Conservation (phyloP, 2,797 vertebrate species). For the Dendrocincla fuliginosa region DNA sequence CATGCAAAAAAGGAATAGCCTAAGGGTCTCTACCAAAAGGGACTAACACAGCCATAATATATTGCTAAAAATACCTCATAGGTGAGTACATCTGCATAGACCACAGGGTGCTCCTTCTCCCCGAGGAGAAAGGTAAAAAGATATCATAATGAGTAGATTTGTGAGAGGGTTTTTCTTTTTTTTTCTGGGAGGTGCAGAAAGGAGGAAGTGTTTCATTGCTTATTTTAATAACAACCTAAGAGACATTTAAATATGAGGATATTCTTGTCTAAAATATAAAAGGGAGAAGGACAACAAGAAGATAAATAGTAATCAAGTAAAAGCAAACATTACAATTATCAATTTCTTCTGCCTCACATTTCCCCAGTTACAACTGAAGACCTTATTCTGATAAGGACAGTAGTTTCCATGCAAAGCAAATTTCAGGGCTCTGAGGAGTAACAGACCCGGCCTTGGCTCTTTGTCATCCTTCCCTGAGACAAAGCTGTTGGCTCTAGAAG, state of each 20-base stretch:
- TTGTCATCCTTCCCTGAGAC: not conserved
- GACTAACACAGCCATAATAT: not conserved
- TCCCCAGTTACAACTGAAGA: not conserved
- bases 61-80: slow-evolving; percentile 1
- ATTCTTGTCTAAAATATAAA: not conserved
- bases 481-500: not conserved
- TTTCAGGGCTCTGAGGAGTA: not conserved
- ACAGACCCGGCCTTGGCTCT: not conserved
- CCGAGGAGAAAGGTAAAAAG: not conserved
- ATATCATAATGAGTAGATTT: not conserved
- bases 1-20: not conserved
- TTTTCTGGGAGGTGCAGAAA: not conserved
- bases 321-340: not conserved
- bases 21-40: not conserved
- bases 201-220: not conserved
- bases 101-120: not conserved
- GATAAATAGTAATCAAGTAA: not conserved
- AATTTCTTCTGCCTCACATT: not conserved
- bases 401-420: not conserved
- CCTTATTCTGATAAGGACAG: not conserved
- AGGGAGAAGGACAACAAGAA: not conserved
- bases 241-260: not conserved
- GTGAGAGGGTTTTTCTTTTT: too few relatives aligned
- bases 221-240: not conserved
- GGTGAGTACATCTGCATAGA: not conserved